These are phyloP conservation scores for Knipowitschia caucasica DNA, from an alignment of 2,797 vertebrate species.

Conservation along the genomic window DNA sequence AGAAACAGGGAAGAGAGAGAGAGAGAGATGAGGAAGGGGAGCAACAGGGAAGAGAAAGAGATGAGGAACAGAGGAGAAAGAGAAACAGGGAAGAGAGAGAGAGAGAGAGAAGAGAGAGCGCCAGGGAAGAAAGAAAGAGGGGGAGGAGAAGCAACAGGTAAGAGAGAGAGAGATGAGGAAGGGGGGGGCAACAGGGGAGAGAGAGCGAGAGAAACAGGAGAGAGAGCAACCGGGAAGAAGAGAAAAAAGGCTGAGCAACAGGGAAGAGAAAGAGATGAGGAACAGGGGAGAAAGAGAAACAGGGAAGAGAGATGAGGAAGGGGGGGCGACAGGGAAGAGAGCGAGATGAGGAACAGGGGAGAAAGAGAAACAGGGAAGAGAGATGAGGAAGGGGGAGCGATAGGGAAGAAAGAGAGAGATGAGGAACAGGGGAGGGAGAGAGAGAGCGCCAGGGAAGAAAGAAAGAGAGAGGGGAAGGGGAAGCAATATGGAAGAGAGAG, in stretches of 20 bases:
- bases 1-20: neutral
- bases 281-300: neutral
- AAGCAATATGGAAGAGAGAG: no score
- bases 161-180: neutral
- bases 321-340: no score
- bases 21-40: neutral
- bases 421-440: no score
- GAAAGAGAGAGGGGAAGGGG: no score
- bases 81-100: neutral
- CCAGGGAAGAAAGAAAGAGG: neutral
- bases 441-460: no score
- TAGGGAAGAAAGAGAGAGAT: neutral
- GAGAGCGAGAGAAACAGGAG: neutral
- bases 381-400: neutral
- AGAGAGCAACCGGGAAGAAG: no score
- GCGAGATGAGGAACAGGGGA: neutral
- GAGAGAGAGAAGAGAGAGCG: neutral
- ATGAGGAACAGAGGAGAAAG: no score
- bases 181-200: neutral
- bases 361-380: neutral
- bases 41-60: neutral
- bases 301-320: neutral
- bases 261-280: no score
- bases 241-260: neutral
- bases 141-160: neutral